Evolutionary conservation across 2,113 vertebrate genomes (phyloP), one percentile per base, ranked within the genome.

Genomic region (Oceanodroma tethys): DNA sequence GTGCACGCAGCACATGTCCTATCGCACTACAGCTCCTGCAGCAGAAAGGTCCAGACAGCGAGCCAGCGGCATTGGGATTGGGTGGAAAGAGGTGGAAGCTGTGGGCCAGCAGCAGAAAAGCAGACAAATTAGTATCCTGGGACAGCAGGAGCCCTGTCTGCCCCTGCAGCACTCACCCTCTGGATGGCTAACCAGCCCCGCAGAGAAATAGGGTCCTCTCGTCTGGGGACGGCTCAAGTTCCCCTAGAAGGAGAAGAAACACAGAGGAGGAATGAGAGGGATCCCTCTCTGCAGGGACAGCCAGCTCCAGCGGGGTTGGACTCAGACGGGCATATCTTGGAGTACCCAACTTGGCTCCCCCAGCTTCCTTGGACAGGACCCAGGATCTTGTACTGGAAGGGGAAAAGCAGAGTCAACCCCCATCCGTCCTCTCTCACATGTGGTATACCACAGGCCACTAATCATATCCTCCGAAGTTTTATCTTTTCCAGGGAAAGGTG

Each of bases 301-400:
- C 9, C 63, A 68, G 58, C 38, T 68, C 67, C 5, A 3, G 36
- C 10, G 36, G 30, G 25, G 34, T 4, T 85, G 42, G 30, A 85
- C 26, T 85, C 11, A 2, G 32, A 53, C 13, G 63, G 47, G 11
- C 1, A 1, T 17, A 47, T 65, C 48, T 79, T 3, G 0, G 36
- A 71, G 56, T 29, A 70, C 22, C 11, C 27, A 71, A 4, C 20
- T 6, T 58, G n/a, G 22, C 45, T 73, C 50, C 13, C 18, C 16
- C 23, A 62, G 43, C 42, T 75, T 72, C n/a, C 60, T 32, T 53
- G 25, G 27, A 27, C 56, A 81, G 43, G 40, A 63, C 34, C 75
- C 48, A 17, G 9, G 11, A 47, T 47, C 62, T 55, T 45, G 15
- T 42, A 76, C n/a, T 16, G 20, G 62, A 67, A 90, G 16, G 32